These are phyloP conservation scores for Elmis aenea DNA, from an alignment of 2,888 invertebrate species.

Conservation along the genomic window DNA sequence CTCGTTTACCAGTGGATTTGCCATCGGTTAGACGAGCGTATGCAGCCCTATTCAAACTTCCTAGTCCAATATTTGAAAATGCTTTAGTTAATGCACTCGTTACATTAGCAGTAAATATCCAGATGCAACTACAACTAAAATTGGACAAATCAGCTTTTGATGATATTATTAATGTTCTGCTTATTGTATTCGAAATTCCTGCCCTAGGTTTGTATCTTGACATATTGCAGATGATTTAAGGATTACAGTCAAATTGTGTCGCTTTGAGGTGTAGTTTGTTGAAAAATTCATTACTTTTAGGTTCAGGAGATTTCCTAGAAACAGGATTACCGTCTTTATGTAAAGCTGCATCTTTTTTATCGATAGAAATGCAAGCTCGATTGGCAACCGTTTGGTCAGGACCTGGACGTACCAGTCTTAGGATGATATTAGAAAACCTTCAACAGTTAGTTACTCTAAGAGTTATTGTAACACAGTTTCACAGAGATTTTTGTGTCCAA, in stretches of 20 bases:
- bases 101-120: constrained; percentile 65
- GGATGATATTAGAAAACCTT: constrained; percentile 67
- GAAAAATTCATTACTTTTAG: constrained; percentile 45
- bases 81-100: constrained; percentile 72
- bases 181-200: constrained; percentile 46
- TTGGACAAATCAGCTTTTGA: constrained; percentile 42
- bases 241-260: neutral
- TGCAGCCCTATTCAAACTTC: constrained; percentile 42
- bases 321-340: constrained; percentile 74
- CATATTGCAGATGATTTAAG: too few relatives aligned
- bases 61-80: constrained; percentile 47
- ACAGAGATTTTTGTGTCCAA: constrained; percentile 69
- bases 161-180: constrained; percentile 54
- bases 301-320: constrained; percentile 77
- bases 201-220: constrained; percentile 36
- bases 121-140: constrained; percentile 58
- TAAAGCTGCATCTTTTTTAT: constrained; percentile 68
- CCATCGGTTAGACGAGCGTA: constrained; percentile 67
- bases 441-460: constrained; percentile 85
- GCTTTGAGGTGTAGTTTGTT: neutral
- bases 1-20: constrained; percentile 59
- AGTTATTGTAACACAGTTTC: constrained; percentile 72
- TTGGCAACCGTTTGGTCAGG: constrained; percentile 77
- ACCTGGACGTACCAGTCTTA: constrained; percentile 52
- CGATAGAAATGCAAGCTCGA: constrained; percentile 70